phyloP scores from a whole-genome alignment of 2,797 vertebrate genomes.

The Typhlichthys subterraneus region DNA sequence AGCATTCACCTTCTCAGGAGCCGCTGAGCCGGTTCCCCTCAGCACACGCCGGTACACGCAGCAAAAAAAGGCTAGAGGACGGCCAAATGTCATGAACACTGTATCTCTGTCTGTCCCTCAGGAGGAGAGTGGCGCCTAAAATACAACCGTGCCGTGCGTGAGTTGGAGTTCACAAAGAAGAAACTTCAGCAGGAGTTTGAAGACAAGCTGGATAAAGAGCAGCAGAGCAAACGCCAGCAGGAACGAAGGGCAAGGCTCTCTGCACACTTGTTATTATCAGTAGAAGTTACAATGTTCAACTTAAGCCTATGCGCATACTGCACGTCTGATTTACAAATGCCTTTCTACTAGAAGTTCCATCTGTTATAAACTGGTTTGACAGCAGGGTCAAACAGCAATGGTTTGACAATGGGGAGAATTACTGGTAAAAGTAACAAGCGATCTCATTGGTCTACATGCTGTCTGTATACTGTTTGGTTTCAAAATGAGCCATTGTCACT shows the following conservation, averaged over 20 bases:
- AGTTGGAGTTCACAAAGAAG: conserved; percentile 94
- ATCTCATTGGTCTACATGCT: too few species aligned
- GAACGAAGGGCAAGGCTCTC: conserved; percentile 83
- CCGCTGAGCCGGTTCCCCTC: conserved; percentile 45
- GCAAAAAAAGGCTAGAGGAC: conserved; percentile 49
- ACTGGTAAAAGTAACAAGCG: too few species aligned
- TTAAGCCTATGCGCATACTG: too few species aligned
- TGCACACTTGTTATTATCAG: too few species aligned
- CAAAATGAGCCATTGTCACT: too few species aligned
- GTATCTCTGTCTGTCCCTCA: conserved; percentile 69
- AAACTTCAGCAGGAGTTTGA: conserved; percentile 94
- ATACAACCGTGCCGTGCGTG: conserved; percentile 90
- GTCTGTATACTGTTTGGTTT: too few species aligned
- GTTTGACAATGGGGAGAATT: too few species aligned
- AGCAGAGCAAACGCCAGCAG: conserved; percentile 89
- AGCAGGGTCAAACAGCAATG: too few species aligned
- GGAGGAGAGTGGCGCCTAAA: conserved; percentile 84
- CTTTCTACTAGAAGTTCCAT: too few species aligned
- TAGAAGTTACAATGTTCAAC: too few species aligned
- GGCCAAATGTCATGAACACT: conserved; percentile 56
- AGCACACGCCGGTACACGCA: conserved; percentile 21
- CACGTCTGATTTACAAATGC: too few species aligned
- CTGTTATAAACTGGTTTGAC: too few species aligned
- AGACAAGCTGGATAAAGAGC: conserved; percentile 94
- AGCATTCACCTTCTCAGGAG: conserved; percentile 50